Percentiles rank a stretch among this genome's conserved stretches.
phyloP scores from a whole-genome alignment of 1,140 invertebrate species.

The Holotrichia oblita region DNA sequence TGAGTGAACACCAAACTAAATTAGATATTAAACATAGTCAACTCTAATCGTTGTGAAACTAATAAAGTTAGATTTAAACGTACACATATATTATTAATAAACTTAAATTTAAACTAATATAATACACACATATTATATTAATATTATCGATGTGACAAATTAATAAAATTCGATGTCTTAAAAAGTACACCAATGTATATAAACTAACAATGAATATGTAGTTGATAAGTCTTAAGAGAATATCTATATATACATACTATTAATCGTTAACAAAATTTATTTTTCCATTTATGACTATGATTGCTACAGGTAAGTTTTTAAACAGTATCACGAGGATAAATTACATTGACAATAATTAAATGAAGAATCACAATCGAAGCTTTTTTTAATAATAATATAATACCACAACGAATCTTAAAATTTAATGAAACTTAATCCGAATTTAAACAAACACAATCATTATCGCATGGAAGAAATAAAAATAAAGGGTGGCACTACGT shows the following conservation, averaged over 20 bases:
- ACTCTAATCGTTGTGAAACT: background rate
- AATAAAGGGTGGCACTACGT: no score
- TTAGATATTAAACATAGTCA: background rate
- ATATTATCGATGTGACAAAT: conserved; percentile 16
- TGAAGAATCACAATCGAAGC: no score
- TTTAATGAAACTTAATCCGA: background rate
- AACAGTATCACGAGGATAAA: background rate
- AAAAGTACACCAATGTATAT: conserved; percentile 52
- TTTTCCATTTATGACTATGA: background rate
- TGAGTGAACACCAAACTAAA: background rate
- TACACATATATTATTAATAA: background rate
- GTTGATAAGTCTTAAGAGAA: background rate
- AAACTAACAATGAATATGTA: conserved; percentile 41
- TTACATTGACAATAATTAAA: no score
- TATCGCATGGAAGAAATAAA: no score
- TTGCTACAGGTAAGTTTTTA: conserved; percentile 7
- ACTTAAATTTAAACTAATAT: no score
- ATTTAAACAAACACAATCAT: no score
- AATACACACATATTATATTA: no score
- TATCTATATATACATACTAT: background rate
- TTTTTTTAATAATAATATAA: no score
- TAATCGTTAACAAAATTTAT: background rate
- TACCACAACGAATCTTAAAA: background rate
- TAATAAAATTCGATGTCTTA: conserved; percentile 46
- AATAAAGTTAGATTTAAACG: background rate